Percentiles rank a stretch among this genome's conserved stretches.
phyloP scores from a whole-genome alignment of 2,797 vertebrate species.

The Tapirus indicus region DNA sequence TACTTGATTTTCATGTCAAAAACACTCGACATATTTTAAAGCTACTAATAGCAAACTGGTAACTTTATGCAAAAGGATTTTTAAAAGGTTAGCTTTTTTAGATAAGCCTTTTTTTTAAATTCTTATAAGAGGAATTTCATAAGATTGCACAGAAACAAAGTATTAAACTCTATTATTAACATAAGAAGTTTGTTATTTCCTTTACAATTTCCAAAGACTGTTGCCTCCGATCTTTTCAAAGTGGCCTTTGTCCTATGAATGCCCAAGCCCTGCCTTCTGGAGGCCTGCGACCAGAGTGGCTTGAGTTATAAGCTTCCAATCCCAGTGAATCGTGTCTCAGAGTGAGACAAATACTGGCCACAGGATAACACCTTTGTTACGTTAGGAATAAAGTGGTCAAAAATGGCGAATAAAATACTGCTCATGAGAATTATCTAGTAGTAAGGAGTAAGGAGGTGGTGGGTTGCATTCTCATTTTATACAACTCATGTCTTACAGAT shows the following conservation, averaged over 20 bases:
- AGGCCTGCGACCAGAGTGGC: not conserved
- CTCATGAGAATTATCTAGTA: not conserved
- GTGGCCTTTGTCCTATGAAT: slow-evolving; percentile 40
- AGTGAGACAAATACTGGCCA: not conserved
- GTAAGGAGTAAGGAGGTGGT: not conserved
- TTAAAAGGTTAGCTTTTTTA: not conserved
- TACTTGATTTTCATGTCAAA: slow-evolving; percentile 54
- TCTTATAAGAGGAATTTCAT: not conserved
- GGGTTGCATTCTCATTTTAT: not conserved
- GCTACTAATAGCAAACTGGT: not conserved
- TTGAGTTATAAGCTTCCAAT: not conserved
- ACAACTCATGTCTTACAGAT: not conserved
- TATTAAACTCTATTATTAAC: slow-evolving; percentile 22
- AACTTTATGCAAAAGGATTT: not conserved
- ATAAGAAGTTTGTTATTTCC: slow-evolving; percentile 34
- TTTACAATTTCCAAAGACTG: not conserved
- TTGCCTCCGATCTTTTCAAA: slow-evolving; percentile 58
- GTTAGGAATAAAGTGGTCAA: not conserved
- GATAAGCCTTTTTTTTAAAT: slow-evolving; percentile 3
- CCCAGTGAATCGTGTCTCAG: not conserved
- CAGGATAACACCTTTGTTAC: not conserved
- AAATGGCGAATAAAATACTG: not conserved
- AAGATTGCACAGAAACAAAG: not conserved
- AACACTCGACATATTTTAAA: slow-evolving; percentile 29
- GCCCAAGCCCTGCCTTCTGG: not conserved